Conservation (phyloP, 2,797 vertebrate genomes). For the Halcyon chelicuti region DNA sequence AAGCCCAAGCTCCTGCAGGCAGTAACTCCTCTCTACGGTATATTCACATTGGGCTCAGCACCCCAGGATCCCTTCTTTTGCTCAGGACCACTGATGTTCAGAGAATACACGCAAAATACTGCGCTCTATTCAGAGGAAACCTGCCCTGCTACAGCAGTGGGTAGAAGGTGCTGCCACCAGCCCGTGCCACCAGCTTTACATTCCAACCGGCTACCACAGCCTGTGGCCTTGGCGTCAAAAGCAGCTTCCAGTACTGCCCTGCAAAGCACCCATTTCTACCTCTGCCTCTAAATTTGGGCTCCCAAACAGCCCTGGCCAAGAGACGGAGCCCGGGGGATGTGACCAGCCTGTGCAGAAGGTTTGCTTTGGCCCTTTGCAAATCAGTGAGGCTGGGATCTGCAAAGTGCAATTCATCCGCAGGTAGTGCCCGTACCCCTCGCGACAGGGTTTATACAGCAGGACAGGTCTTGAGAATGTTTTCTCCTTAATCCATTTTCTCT, state of each 20-base stretch:
- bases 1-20: background rate
- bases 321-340: too few relatives aligned
- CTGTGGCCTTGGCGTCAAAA: background rate
- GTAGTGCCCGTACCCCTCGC: background rate
- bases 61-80: background rate
- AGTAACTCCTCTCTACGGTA: background rate
- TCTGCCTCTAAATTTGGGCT: background rate
- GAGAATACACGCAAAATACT: background rate
- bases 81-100: too few relatives aligned
- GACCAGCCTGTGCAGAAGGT: background rate
- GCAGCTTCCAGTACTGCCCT: background rate
- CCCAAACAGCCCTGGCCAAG: background rate
- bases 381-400: background rate
- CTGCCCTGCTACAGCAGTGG: rapidly evolving
- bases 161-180: background rate
- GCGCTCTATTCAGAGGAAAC: background rate
- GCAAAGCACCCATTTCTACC: background rate
- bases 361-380: background rate
- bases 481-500: background rate
- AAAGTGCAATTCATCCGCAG: background rate
- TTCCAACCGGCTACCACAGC: background rate
- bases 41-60: background rate
- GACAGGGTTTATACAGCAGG: background rate
- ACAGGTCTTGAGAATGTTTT: background rate
- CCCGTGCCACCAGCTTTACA: background rate